phyloP scores from a whole-genome alignment of 2,113 vertebrate genomes.

The Gymnocephalus cernua region DNA sequence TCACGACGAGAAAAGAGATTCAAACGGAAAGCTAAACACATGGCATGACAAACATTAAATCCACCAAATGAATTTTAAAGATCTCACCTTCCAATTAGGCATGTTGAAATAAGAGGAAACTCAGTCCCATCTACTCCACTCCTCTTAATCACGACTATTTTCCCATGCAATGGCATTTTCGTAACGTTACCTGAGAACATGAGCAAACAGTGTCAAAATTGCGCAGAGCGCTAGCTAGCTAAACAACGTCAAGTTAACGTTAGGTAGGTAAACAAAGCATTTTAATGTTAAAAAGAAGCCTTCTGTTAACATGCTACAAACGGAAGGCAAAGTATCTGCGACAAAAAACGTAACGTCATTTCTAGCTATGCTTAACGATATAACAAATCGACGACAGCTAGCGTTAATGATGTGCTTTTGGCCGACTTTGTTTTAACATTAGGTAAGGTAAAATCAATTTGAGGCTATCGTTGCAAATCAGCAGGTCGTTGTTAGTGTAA shows the following conservation, averaged over 20 bases:
- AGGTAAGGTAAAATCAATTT: neutral
- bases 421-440: neutral
- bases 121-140: slow-evolving; percentile 89
- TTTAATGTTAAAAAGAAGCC: neutral
- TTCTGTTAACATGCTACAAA: neutral
- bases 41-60: neutral
- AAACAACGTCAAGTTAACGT: too few species aligned
- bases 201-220: neutral
- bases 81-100: slow-evolving; percentile 91
- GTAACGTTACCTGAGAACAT: slow-evolving; percentile 59
- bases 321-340: neutral
- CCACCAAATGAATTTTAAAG: neutral
- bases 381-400: neutral
- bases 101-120: slow-evolving; percentile 89
- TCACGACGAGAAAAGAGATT: neutral
- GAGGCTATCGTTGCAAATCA: too few species aligned
- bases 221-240: neutral
- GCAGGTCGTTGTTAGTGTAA: neutral
- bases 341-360: too few species aligned
- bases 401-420: rapidly evolving
- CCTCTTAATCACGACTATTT: slow-evolving; percentile 89
- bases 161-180: slow-evolving; percentile 89
- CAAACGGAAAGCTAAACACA: neutral
- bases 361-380: too few species aligned
- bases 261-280: neutral